Percentiles rank a stretch among this genome's conserved stretches.
phyloP scores from a whole-genome alignment of 2,888 invertebrate species.

The Steromphala cineraria region DNA sequence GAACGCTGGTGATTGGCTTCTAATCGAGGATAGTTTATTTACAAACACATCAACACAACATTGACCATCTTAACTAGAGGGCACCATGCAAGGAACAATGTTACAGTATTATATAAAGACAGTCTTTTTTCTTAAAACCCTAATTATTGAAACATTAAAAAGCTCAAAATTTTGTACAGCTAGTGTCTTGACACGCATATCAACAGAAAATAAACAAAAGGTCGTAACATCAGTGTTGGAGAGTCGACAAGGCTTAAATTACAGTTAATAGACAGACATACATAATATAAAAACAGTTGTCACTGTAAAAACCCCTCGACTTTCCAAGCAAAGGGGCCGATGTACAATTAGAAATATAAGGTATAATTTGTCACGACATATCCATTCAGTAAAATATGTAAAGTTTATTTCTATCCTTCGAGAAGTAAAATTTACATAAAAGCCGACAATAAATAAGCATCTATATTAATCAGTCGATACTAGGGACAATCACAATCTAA shows the following conservation, averaged over 20 bases:
- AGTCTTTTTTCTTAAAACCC: not conserved
- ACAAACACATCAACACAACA: no score
- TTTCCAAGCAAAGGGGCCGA: not conserved
- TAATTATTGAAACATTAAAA: not conserved
- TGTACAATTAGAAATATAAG: not conserved
- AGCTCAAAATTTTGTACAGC: conserved; percentile 19
- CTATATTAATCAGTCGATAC: not conserved
- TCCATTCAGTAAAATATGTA: not conserved
- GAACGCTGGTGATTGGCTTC: no score
- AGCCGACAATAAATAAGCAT: not conserved
- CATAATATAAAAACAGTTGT: not conserved
- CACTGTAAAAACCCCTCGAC: not conserved
- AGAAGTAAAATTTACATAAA: not conserved
- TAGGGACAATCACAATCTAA: no score
- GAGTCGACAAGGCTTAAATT: conserved; percentile 9
- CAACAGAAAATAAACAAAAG: conserved; percentile 23
- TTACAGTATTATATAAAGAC: not conserved
- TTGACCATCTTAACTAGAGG: no score
- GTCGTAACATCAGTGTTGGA: not conserved
- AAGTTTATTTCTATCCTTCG: not conserved
- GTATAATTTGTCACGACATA: not conserved
- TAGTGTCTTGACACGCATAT: conserved; percentile 12
- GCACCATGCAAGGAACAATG: not conserved
- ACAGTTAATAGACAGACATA: not conserved
- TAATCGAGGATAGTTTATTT: no score